Base-by-base conservation (phyloP, 2,888 invertebrate genomes). In the Strigamia maritima region DNA sequence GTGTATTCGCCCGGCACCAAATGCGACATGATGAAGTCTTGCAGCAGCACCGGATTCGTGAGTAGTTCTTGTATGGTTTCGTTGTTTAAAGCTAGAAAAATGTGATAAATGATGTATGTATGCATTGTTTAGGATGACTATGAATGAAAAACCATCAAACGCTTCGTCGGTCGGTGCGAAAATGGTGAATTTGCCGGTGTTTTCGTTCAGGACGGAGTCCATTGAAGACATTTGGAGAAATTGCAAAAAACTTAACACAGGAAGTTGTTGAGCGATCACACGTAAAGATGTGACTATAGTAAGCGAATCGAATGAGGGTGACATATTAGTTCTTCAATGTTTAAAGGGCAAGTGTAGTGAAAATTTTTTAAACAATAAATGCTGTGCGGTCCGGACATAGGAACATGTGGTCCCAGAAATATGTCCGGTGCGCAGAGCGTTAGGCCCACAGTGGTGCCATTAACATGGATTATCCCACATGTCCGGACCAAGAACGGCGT, bases 11-110 rank as follows among this genome's bases (percentile, higher is more conserved):
- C 78, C 6, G 79, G 80, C 12, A 80, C 79, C 60, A 80, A 26
- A 54, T 80, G 80, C n/a, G 76, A 77, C 76, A 80, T 78, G 12
- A 80, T 35, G 12, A 80, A 49, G 31, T 79, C 79, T 12, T 80
- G 76, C 22, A 75, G 28, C n/a, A 31, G n/a, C 7, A 65, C 28
- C 16, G 80, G 75, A 75, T 76, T 65, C 6, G 70, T 31, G 19
- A 54, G 26, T 2, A 80, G 28, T 14, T 75, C 79, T 44, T 70
- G 31, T n/a, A 77, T 26, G n/a, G 80, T 80, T 70, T 79, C 77
- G 60, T 80, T 79, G 22, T 65, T 49, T 24, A 80, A 44, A 22
- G 77, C 77, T 77, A 12, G 12, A 60, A 26, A 60, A 60, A 22
- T 4, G 22, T 16, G 7, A 4, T 22, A 22, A 60, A 12, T 75